phyloP scores from a whole-genome alignment of 2,797 vertebrate species.

The Xenops minutus region DNA sequence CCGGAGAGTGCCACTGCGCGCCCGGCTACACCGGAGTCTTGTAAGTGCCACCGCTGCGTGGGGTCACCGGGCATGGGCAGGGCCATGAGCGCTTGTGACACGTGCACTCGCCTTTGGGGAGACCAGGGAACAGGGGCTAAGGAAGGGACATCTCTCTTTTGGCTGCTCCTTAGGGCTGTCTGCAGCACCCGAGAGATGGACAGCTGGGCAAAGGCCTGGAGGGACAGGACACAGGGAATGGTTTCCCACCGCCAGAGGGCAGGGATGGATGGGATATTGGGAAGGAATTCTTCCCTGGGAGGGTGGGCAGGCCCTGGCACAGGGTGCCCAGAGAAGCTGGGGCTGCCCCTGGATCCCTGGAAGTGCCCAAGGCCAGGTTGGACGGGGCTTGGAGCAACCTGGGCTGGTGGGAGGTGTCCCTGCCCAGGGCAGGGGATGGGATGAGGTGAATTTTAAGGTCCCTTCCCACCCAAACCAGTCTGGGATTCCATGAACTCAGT shows the following conservation, averaged over 20 bases:
- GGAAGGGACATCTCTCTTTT: background rate
- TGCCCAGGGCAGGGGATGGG: background rate
- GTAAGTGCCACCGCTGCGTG: conserved; percentile 79
- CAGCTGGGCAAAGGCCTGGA: too few relatives aligned
- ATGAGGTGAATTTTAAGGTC: background rate
- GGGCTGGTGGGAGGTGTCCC: background rate
- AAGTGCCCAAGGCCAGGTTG: rapidly evolving
- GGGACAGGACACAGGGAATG: background rate
- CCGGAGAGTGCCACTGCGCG: conserved; percentile 94
- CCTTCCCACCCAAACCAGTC: background rate
- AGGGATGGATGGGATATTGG: background rate
- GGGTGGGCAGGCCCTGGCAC: background rate
- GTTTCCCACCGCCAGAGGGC: background rate
- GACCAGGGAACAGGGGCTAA: background rate
- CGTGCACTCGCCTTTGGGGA: background rate
- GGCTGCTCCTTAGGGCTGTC: background rate
- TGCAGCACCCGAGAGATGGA: background rate
- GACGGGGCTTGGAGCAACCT: rapidly evolving
- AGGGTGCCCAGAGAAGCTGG: background rate
- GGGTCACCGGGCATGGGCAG: conserved; percentile 51
- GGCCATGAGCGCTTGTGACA: conserved; percentile 8
- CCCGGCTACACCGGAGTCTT: conserved; percentile 94
- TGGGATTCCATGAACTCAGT: too few relatives aligned
- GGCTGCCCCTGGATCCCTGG: background rate
- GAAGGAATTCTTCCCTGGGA: rapidly evolving